These are phyloP conservation scores for Sternarchorhynchus goeldii DNA, from an alignment of 2,797 vertebrate species.

Conservation along the genomic window DNA sequence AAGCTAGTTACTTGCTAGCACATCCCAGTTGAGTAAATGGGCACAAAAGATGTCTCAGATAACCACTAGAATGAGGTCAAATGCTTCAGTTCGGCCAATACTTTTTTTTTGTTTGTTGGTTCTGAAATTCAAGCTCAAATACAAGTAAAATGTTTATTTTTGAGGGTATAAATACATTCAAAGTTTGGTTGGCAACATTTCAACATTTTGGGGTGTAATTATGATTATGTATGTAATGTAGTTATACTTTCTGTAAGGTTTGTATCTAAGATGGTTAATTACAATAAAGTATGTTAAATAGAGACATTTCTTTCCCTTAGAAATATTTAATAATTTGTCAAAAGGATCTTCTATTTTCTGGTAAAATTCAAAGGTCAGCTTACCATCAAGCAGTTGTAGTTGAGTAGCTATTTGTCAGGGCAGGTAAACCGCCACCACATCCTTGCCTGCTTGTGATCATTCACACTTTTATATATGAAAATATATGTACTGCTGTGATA, in stretches of 20 bases:
- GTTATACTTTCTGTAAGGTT: slow-evolving; percentile 75
- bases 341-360: background rate
- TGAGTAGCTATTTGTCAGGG: too few relatives aligned
- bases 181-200: slow-evolving; percentile 36
- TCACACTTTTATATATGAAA: too few relatives aligned
- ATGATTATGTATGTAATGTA: slow-evolving; percentile 58
- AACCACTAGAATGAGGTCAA: too few relatives aligned
- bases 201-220: slow-evolving; percentile 56
- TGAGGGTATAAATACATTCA: slow-evolving; percentile 37
- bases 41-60: too few relatives aligned
- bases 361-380: too few relatives aligned
- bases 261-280: slow-evolving; percentile 76
- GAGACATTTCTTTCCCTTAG: background rate
- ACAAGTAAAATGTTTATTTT: slow-evolving; percentile 44
- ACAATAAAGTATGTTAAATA: slow-evolving; percentile 62
- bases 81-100: background rate
- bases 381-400: too few relatives aligned
- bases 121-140: slow-evolving; percentile 24
- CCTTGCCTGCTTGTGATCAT: too few relatives aligned
- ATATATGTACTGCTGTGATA: too few relatives aligned
- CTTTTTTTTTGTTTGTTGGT: slow-evolving; percentile 19
- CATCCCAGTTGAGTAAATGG: too few relatives aligned
- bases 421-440: too few relatives aligned
- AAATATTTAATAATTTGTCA: background rate
- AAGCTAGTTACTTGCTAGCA: background rate